Evolutionary conservation across 1,140 invertebrate species (phyloP).

Genomic region (Papilio dardanus): DNA sequence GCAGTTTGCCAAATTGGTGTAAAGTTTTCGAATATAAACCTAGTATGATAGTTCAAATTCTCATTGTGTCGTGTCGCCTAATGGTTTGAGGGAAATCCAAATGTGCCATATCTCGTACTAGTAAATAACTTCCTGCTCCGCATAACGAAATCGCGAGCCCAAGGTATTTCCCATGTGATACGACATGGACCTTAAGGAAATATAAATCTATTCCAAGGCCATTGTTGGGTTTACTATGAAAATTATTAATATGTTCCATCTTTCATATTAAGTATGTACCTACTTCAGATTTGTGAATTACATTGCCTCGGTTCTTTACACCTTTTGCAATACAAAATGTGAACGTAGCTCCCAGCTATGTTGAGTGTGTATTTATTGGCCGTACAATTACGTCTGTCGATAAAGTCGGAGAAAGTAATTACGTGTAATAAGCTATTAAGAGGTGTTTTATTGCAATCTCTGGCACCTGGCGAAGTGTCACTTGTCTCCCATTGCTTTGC

Average conservation of each 20-base stretch:
- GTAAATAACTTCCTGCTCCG: not conserved
- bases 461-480: not conserved
- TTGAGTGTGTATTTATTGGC: slow-evolving; percentile 1
- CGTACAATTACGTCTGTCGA: not conserved
- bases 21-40: too few species aligned
- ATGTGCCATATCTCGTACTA: not conserved
- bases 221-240: not conserved
- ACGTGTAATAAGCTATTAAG: slow-evolving; percentile 1
- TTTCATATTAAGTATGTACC: not conserved
- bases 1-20: not conserved
- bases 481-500: not conserved
- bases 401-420: slow-evolving; percentile 23
- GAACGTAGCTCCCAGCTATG: not conserved
- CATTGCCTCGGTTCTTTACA: not conserved
- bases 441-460: slow-evolving; percentile 9
- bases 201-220: not conserved
- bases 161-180: not conserved
- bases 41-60: not conserved
- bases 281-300: not conserved
- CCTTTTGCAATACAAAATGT: not conserved
- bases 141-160: not conserved
- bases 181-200: not conserved
- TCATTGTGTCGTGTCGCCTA: not conserved
- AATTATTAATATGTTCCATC: not conserved
- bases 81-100: not conserved